Conservation (phyloP, 2,888 invertebrate species). For the Apotomis betuletana region DNA sequence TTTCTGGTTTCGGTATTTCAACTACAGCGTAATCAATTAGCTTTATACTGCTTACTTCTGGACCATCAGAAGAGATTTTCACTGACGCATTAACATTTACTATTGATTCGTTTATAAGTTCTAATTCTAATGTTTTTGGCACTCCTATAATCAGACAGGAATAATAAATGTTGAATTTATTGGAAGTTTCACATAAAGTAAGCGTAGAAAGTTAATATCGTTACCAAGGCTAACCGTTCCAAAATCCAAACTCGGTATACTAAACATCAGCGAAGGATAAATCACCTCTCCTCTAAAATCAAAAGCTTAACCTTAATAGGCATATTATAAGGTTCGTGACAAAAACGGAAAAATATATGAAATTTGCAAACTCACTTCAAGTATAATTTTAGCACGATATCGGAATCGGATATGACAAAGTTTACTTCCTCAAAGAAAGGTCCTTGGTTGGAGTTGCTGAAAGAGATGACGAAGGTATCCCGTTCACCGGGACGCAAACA, state of each 20-base stretch:
- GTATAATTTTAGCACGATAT: slow-evolving; percentile 79
- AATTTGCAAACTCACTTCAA: slow-evolving; percentile 76
- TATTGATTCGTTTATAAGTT: slow-evolving; percentile 81
- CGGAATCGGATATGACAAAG: slow-evolving; percentile 84
- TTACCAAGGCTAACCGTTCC: slow-evolving; percentile 83
- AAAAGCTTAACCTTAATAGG: background rate
- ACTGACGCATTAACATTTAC: slow-evolving; percentile 81
- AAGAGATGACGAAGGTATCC: slow-evolving; percentile 81
- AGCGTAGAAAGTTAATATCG: slow-evolving; percentile 35
- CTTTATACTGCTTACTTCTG: slow-evolving; percentile 77
- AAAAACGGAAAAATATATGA: background rate
- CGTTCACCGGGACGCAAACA: slow-evolving; percentile 78
- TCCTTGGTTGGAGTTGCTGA: slow-evolving; percentile 83
- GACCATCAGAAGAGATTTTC: slow-evolving; percentile 80
- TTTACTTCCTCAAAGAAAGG: slow-evolving; percentile 85
- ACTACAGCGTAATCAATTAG: slow-evolving; percentile 73
- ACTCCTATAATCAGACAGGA: slow-evolving; percentile 65
- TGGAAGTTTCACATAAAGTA: background rate
- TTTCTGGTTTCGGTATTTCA: slow-evolving; percentile 64
- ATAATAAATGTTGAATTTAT: background rate
- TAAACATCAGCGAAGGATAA: slow-evolving; percentile 83
- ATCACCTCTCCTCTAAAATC: slow-evolving; percentile 84
- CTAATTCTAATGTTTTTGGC: slow-evolving; percentile 70
- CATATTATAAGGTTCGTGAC: too few species aligned
- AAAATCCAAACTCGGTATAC: slow-evolving; percentile 81